phyloP scores from a whole-genome alignment of 2,113 vertebrate species.

The Rhineura floridana region DNA sequence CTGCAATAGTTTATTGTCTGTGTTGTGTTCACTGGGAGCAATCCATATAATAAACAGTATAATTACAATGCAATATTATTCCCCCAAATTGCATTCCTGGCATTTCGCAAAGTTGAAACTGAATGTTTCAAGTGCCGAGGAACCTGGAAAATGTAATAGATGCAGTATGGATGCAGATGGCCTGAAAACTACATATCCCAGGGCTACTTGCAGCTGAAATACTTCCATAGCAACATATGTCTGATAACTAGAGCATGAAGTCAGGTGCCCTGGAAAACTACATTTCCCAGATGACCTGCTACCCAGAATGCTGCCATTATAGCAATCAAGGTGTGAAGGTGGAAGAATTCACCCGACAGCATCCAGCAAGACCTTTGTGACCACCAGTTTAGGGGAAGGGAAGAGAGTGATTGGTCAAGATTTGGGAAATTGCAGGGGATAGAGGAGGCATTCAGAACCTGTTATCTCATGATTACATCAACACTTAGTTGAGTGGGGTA shows the following conservation, averaged over 20 bases:
- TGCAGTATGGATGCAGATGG: not conserved
- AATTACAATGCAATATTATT: not conserved
- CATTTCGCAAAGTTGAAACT: not conserved
- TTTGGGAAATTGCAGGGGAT: not conserved
- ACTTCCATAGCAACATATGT: not conserved
- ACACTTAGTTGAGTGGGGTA: not conserved
- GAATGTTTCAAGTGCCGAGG: not conserved
- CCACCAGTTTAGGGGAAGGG: not conserved
- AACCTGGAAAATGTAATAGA: not conserved
- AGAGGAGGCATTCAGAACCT: not conserved
- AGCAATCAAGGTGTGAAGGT: not conserved
- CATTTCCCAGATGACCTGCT: not conserved
- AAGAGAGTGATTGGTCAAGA: not conserved
- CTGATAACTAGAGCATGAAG: not conserved
- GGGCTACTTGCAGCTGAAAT: not conserved
- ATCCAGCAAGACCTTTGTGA: not conserved
- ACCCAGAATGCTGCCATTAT: not conserved
- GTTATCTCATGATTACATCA: not conserved
- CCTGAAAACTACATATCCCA: not conserved
- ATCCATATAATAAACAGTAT: not conserved
- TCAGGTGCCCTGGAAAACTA: not conserved
- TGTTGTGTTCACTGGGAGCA: not conserved
- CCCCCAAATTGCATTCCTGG: not conserved
- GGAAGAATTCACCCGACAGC: not conserved
- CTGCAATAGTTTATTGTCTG: not conserved